Percentiles rank a stretch among this genome's conserved stretches.
Conservation (phyloP, 2,888 invertebrate genomes). For the Stictocephala bisonia region DNA sequence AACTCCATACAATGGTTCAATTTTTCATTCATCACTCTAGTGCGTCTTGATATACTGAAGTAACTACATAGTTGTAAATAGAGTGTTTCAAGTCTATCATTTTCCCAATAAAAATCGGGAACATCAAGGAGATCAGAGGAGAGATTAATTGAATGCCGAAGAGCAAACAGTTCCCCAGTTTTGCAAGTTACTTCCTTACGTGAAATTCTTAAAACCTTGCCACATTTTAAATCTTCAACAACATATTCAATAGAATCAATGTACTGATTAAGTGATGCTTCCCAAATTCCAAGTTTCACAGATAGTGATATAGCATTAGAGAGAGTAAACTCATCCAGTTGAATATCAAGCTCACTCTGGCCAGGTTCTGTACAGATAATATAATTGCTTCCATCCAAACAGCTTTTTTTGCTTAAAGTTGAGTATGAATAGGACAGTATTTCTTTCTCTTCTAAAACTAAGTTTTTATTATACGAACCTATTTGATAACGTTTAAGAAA, state of each 20-base stretch:
- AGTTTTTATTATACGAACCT: constrained; percentile 75
- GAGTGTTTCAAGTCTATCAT: constrained; percentile 86
- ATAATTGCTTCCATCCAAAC: constrained; percentile 59
- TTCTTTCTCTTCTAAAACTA: constrained; percentile 84
- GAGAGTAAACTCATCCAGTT: constrained; percentile 90
- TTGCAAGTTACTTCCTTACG: constrained; percentile 79
- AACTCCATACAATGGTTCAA: constrained; percentile 94
- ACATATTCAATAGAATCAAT: constrained; percentile 86
- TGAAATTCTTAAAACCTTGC: constrained; percentile 76
- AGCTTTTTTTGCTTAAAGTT: constrained; percentile 64
- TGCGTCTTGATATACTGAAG: constrained; percentile 85
- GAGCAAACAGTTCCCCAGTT: constrained; percentile 88
- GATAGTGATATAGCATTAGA: constrained; percentile 95
- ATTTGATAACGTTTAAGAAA: constrained; percentile 77
- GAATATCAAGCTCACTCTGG: constrained; percentile 7
- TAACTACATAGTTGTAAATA: constrained; percentile 86
- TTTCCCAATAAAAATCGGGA: constrained; percentile 98
- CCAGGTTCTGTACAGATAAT: constrained; percentile 60
- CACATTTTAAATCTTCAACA: constrained; percentile 82
- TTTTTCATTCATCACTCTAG: constrained; percentile 94
- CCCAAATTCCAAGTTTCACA: constrained; percentile 96
- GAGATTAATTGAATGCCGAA: constrained; percentile 90
- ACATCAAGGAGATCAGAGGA: constrained; percentile 94
- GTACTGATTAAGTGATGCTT: constrained; percentile 84
- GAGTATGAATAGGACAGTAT: constrained; percentile 82